A percentile compares a stretch with the other conserved stretches of the same genome.
phyloP scores from a whole-genome alignment of 2,888 invertebrate genomes.

The Himalopsyche anomala region DNA sequence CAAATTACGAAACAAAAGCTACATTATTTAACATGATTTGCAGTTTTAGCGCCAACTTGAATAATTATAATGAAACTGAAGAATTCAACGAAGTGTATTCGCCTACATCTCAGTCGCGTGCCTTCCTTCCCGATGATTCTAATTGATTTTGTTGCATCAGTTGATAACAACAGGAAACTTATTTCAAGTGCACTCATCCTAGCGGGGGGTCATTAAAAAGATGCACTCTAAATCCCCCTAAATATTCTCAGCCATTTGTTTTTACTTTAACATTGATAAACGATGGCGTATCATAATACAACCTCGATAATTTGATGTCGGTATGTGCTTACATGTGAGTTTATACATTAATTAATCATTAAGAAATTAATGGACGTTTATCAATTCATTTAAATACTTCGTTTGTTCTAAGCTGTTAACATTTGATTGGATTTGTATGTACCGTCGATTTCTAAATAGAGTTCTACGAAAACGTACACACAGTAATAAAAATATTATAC shows the following conservation, averaged over 20 bases:
- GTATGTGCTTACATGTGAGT: background rate
- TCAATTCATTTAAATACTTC: too few relatives aligned
- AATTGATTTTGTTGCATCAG: slow-evolving; percentile 44
- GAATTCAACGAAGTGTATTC: slow-evolving; percentile 5
- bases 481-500: too few relatives aligned
- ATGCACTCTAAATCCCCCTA: slow-evolving; percentile 10
- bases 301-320: slow-evolving; percentile 2
- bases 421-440: too few relatives aligned
- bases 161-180: slow-evolving; percentile 40
- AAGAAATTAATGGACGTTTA: too few relatives aligned
- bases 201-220: slow-evolving; percentile 37
- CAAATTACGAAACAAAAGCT: slow-evolving; percentile 6
- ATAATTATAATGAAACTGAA: slow-evolving; percentile 37
- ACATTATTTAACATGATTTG: slow-evolving; percentile 46
- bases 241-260: background rate
- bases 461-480: too few relatives aligned
- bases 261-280: background rate
- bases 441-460: too few relatives aligned
- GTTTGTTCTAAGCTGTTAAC: too few relatives aligned
- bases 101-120: slow-evolving; percentile 34
- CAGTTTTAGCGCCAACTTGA: slow-evolving; percentile 12
- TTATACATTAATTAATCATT: background rate
- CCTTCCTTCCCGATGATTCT: slow-evolving; percentile 7
- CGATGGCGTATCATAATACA: background rate
- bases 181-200: slow-evolving; percentile 45